Percentiles rank a stretch among this genome's conserved stretches.
Evolutionary conservation across 2,888 invertebrate genomes (phyloP).

Genomic region (Lampropteryx suffumata): DNA sequence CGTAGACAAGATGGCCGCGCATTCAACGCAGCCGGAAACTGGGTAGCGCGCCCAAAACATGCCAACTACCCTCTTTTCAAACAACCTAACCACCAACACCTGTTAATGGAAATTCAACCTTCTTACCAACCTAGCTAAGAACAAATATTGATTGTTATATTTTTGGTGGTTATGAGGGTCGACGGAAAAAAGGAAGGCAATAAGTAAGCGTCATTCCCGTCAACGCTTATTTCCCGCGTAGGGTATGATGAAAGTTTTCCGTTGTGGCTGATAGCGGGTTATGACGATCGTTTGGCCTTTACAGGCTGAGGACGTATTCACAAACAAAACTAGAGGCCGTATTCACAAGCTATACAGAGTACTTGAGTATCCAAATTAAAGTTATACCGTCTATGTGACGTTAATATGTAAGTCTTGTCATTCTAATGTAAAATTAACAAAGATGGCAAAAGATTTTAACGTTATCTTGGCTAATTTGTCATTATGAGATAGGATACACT

Average conservation of each 20-base stretch:
- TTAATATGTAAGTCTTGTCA: too few species aligned
- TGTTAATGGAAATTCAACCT: conserved; percentile 21
- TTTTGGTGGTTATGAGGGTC: conserved; percentile 19
- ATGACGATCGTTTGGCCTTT: conserved; percentile 60
- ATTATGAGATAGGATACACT: too few species aligned
- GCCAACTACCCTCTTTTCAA: conserved; percentile 41
- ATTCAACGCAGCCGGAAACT: conserved; percentile 73
- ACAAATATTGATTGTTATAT: conserved; percentile 1
- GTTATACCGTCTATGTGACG: too few species aligned
- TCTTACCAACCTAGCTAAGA: accelerated
- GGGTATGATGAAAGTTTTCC: conserved; percentile 76
- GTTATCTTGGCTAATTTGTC: too few species aligned
- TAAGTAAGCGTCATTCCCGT: conserved; percentile 60
- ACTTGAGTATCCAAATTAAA: too few species aligned
- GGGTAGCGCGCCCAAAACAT: conserved; percentile 64
- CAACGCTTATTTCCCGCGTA: conserved; percentile 74
- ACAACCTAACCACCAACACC: conserved; percentile 18
- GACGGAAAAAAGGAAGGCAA: conserved; percentile 49
- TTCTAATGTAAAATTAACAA: too few species aligned
- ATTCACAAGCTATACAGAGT: conserved; percentile 1
- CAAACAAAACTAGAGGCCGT: conserved; percentile 19
- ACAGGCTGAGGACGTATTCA: conserved; percentile 31
- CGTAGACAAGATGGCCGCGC: conserved; percentile 78
- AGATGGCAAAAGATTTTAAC: too few species aligned
- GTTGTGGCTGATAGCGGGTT: conserved; percentile 66